phyloP scores from a whole-genome alignment of 2,113 vertebrate genomes.

The Eubucco bourcierii region DNA sequence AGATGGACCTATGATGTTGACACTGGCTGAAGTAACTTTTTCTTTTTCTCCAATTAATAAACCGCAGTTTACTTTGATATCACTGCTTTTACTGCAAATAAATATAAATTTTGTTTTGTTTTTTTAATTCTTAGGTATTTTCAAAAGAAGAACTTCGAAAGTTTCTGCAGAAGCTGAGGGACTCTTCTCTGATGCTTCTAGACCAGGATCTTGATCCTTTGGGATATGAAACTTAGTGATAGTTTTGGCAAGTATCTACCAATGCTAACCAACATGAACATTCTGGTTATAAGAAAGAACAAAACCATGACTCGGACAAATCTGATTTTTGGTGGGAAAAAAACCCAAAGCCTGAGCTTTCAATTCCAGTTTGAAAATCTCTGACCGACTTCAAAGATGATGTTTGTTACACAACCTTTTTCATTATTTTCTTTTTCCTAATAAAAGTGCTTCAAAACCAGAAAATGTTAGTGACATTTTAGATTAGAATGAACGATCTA shows the following conservation, averaged over 20 bases:
- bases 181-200: slow-evolving; percentile 88
- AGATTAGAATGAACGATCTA: too few species aligned
- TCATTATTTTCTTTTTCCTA: slow-evolving; percentile 32
- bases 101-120: not conserved
- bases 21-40: not conserved
- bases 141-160: slow-evolving; percentile 88
- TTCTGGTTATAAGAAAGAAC: slow-evolving; percentile 8
- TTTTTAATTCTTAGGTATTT: slow-evolving; percentile 84
- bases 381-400: not conserved
- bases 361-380: slow-evolving; percentile 45
- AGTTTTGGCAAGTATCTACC: not conserved
- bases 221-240: slow-evolving; percentile 88
- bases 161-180: slow-evolving; percentile 85
- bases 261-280: not conserved
- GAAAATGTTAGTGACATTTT: not conserved
- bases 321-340: not conserved
- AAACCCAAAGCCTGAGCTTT: not conserved
- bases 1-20: not conserved
- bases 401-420: slow-evolving; percentile 52
- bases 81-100: not conserved
- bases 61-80: not conserved
- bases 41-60: not conserved
- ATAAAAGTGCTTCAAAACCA: slow-evolving; percentile 46
- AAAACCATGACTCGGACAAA: not conserved
- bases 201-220: slow-evolving; percentile 89